Percentiles rank a stretch among this genome's conserved stretches.
Evolutionary conservation across 2,113 vertebrate species (phyloP).

Genomic region (Cercopithecus mona): DNA sequence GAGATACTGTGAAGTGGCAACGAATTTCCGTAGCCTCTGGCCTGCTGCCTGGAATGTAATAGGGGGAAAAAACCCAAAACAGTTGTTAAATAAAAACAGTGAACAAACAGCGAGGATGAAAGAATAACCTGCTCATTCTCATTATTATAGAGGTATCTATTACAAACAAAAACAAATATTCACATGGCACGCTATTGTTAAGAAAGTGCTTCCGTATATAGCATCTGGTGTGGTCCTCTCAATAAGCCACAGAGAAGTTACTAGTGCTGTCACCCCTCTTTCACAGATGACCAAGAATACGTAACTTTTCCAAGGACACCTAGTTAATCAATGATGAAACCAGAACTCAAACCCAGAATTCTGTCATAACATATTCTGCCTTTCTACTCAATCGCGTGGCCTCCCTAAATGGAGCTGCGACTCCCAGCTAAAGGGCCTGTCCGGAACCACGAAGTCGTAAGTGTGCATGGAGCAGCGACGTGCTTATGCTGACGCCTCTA

Average conservation of each 20-base stretch:
- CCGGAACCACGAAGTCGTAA: not conserved
- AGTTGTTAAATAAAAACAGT: not conserved
- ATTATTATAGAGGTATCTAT: not conserved
- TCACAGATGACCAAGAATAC: not conserved
- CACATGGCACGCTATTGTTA: accelerated
- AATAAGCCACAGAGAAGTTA: not conserved
- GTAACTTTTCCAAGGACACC: not conserved
- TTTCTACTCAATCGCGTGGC: accelerated
- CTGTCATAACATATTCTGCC: not conserved
- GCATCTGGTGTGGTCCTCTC: not conserved
- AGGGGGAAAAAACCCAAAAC: not conserved
- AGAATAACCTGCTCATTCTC: not conserved
- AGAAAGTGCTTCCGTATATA: not conserved
- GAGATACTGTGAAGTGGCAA: not conserved
- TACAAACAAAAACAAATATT: not conserved
- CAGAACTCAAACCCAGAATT: not conserved
- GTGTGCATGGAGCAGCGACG: not conserved
- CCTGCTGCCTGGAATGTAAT: not conserved
- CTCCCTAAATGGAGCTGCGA: not conserved
- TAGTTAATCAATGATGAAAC: not conserved
- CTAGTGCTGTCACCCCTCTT: not conserved
- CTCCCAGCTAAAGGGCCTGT: not conserved
- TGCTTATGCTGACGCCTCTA: not conserved
- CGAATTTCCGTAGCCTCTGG: not conserved
- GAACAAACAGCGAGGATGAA: not conserved